Evolutionary conservation across 2,797 vertebrate genomes (phyloP), one percentile per base, ranked within the genome.

Genomic region (Pygocentrus nattereri): DNA sequence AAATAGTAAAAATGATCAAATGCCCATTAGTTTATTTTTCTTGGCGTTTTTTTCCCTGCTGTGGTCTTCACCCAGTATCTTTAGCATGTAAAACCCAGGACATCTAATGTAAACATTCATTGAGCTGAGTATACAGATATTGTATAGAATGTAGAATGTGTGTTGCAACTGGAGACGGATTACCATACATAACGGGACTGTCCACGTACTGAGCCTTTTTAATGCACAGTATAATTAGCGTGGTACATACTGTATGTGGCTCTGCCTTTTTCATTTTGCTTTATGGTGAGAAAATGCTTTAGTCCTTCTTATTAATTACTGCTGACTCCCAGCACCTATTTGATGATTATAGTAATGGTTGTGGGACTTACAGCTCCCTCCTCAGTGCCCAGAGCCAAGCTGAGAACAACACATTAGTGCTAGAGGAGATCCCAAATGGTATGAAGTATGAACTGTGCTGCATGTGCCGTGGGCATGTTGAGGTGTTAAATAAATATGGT

Each of bases 271-370:
- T 25, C 38, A 69, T 65, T 38, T 44, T 25, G 1, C 27, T 72
- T 54, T 30, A 50, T 30, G 16, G 68, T 50, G 47, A 50, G 25
- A 70, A 70, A 70, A 30, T 67, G 65, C 52, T 25, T 38, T 34
- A 72, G 74, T 49, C 44, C 74, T 77, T 82, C 44, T 64, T 58
- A 56, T 23, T 82, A 34, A 73, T 78, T 82, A 67, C 44, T 61
- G 59, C 68, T 58, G 71, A 74, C 49, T 25, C 71, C 11, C 5
- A 41, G 27, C 30, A 38, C 71, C 71, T 74, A 15, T 38, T 58
- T 74, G 50, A 52, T 74, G 52, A 38, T 74, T 74, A 56, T 5
- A 74, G 71, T 56, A 74, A 56, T 56, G 71, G 52, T 52, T 56
- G 19, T 74, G 71, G 50, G 71, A 58, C 21, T 52, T 41, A 13